Evolutionary conservation across 1,140 invertebrate species (phyloP).

Genomic region (Steinernema khuongi): DNA sequence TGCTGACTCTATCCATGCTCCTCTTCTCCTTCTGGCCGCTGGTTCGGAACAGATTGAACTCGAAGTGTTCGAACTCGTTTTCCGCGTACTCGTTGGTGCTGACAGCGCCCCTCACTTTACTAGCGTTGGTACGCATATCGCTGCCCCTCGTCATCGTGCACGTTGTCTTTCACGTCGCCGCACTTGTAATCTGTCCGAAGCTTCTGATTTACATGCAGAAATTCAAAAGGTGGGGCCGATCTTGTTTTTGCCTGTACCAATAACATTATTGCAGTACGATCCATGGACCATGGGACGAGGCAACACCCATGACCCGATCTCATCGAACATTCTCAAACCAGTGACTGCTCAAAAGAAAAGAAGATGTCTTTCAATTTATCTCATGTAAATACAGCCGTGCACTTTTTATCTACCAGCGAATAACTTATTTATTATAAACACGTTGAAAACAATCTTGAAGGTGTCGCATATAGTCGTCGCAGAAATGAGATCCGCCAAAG

Average conservation of each 20-base stretch:
- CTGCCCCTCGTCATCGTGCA: conserved; percentile 62
- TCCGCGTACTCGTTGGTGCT: conserved; percentile 33
- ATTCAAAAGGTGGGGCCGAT: conserved; percentile 78
- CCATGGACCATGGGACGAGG: conserved; percentile 91
- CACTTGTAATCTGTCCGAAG: conserved; percentile 68
- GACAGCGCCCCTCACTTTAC: conserved; percentile 36
- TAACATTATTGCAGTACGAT: conserved; percentile 67
- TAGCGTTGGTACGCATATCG: conserved; percentile 43
- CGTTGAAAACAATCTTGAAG: too few species aligned
- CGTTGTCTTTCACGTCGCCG: conserved; percentile 61
- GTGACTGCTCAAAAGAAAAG: neutral
- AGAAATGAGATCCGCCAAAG: too few species aligned
- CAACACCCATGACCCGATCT: conserved; percentile 61
- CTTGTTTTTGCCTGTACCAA: conserved; percentile 11
- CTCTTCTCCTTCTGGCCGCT: conserved; percentile 82
- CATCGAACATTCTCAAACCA: neutral
- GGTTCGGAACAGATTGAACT: conserved; percentile 64
- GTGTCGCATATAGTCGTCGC: too few species aligned
- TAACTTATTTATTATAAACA: conserved; percentile 8
- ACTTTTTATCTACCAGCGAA: neutral
- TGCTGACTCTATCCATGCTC: conserved; percentile 78
- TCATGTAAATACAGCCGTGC: neutral
- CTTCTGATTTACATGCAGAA: conserved; percentile 75
- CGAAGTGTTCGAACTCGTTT: neutral
- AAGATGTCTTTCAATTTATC: neutral